A percentile compares a stretch with the other conserved stretches of the same genome.
These are phyloP conservation scores for Columba livia DNA, from an alignment of 2,113 vertebrate species.

Conservation along the genomic window DNA sequence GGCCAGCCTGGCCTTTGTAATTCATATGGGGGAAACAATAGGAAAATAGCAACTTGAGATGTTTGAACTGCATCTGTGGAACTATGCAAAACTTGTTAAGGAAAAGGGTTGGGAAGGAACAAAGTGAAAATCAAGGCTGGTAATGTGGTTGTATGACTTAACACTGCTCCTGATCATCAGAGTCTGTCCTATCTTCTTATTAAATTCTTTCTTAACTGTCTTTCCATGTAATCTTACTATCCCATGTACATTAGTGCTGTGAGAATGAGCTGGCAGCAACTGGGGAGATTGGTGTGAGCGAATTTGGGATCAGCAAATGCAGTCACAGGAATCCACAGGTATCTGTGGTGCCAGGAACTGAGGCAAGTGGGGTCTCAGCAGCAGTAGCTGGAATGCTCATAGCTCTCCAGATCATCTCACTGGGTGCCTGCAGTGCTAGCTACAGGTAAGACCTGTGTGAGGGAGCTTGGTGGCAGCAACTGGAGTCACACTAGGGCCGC, in stretches of 20 bases:
- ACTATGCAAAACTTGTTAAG: neutral
- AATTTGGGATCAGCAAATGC: neutral
- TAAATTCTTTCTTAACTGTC: neutral
- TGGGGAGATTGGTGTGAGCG: neutral
- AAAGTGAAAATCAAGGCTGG: neutral
- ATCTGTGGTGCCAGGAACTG: neutral
- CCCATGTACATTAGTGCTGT: accelerated
- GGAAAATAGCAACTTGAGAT: neutral
- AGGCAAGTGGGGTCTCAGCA: neutral
- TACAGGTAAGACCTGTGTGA: neutral
- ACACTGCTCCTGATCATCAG: neutral
- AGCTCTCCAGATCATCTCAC: neutral
- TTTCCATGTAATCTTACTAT: neutral
- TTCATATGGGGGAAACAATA: neutral
- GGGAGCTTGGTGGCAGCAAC: neutral
- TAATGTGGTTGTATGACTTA: neutral
- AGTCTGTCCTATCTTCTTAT: neutral
- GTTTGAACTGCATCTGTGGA: neutral
- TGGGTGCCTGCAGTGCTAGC: no score
- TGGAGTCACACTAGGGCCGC: neutral
- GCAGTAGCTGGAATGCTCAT: neutral
- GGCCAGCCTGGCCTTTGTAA: neutral
- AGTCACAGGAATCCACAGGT: no score
- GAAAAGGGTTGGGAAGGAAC: neutral
- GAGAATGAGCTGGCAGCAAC: neutral